Evolutionary conservation across 2,888 invertebrate genomes (phyloP).

Genomic region (Atrina japonica): DNA sequence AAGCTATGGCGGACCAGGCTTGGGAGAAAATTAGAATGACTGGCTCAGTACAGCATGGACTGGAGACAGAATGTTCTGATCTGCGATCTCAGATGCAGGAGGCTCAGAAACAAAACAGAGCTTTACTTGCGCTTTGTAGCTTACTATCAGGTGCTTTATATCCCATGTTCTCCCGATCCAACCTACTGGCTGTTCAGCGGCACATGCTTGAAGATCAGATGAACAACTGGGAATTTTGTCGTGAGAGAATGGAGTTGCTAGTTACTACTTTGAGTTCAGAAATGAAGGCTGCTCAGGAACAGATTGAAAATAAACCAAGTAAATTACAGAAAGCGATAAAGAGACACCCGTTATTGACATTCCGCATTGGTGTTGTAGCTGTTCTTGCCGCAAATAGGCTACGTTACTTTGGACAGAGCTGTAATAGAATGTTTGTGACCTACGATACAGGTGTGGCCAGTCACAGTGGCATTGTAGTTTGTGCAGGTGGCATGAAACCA

Average conservation of each 20-base stretch:
- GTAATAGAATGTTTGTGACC: constrained; percentile 69
- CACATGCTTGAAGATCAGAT: constrained; percentile 71
- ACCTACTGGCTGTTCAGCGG: constrained; percentile 68
- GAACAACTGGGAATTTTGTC: constrained; percentile 68
- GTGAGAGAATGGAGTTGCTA: constrained; percentile 67
- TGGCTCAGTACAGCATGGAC: constrained; percentile 72
- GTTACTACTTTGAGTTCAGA: constrained; percentile 63
- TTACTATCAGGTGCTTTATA: constrained; percentile 76
- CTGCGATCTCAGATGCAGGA: constrained; percentile 67
- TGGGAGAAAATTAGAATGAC: constrained; percentile 77
- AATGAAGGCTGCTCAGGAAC: constrained; percentile 58
- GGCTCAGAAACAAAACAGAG: constrained; percentile 62
- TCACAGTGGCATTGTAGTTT: constrained; percentile 68
- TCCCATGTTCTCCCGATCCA: constrained; percentile 69
- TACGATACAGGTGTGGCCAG: constrained; percentile 66
- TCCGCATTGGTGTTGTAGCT: constrained; percentile 72
- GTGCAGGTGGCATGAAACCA: constrained; percentile 65
- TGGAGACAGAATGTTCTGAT: constrained; percentile 74
- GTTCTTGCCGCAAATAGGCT: constrained; percentile 77
- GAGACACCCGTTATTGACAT: constrained; percentile 66
- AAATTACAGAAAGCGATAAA: constrained; percentile 42
- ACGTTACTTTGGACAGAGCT: constrained; percentile 54
- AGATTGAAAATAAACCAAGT: constrained; percentile 48
- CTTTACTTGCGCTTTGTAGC: constrained; percentile 72
- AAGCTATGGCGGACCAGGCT: constrained; percentile 77